Conservation (phyloP, 2,888 invertebrate species). For the Pseudococcus jackbeardsleyi region DNA sequence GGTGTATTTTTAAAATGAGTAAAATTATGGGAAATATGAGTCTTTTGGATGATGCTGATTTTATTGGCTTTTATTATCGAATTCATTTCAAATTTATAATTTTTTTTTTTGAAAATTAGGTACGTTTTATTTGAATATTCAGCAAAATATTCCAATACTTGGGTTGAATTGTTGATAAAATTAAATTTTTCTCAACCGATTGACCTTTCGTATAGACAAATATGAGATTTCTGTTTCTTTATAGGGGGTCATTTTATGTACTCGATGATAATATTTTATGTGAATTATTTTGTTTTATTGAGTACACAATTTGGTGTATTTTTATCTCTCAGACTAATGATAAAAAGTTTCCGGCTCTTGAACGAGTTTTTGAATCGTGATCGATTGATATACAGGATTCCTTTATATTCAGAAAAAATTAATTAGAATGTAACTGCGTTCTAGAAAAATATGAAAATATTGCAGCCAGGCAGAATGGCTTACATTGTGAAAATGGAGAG, state of each 20-base stretch:
- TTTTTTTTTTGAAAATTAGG: background rate
- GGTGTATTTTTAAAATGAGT: too few species aligned
- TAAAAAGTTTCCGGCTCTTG: too few species aligned
- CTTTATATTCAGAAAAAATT: too few species aligned
- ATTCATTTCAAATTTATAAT: background rate
- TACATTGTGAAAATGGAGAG: background rate
- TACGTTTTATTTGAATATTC: too few species aligned
- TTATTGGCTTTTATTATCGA: background rate
- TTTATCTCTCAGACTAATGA: background rate
- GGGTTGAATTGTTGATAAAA: too few species aligned
- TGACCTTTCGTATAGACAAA: background rate
- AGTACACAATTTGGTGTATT: background rate
- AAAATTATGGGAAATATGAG: background rate
- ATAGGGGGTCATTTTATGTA: slow-evolving; percentile 1
- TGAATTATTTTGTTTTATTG: background rate
- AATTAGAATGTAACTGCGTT: background rate
- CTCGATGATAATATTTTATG: background rate
- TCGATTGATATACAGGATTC: too few species aligned
- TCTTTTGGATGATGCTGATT: background rate
- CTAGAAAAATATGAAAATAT: too few species aligned
- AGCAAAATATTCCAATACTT: too few species aligned
- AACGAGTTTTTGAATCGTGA: too few species aligned
- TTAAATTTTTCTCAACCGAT: background rate
- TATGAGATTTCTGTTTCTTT: background rate
- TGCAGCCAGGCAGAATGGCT: too few species aligned